A percentile compares a stretch with the other conserved stretches of the same genome.
phyloP scores from a whole-genome alignment of 1,140 invertebrate genomes.

The Drosophila melanica region DNA sequence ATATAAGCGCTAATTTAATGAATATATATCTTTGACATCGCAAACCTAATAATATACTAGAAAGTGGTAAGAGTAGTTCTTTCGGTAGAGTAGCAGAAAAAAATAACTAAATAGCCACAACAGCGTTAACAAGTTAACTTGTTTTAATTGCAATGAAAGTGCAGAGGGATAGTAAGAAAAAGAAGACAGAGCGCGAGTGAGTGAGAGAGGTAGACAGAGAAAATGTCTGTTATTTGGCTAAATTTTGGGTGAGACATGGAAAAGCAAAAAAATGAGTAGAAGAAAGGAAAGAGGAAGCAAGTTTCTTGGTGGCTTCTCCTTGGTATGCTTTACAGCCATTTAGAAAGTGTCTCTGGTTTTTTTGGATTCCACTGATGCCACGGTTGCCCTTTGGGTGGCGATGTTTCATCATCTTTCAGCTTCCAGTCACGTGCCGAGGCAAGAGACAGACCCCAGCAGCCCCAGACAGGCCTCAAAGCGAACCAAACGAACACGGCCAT shows the following conservation, averaged over 20 bases:
- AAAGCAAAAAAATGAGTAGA: not conserved
- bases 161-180: slow-evolving; percentile 5
- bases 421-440: slow-evolving; percentile 66
- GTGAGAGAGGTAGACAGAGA: slow-evolving; percentile 5
- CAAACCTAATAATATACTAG: not conserved
- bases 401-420: slow-evolving; percentile 8
- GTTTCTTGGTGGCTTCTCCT: slow-evolving; percentile 37
- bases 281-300: slow-evolving; percentile 10
- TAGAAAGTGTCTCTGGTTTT: slow-evolving; percentile 51
- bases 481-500: slow-evolving; percentile 19
- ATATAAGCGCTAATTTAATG: not conserved
- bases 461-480: slow-evolving; percentile 24
- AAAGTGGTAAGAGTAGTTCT: not conserved
- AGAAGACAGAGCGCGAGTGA: not conserved
- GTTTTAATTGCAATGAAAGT: slow-evolving; percentile 75
- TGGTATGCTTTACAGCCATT: slow-evolving; percentile 32
- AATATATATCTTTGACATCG: not conserved
- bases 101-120: not conserved
- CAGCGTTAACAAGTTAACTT: slow-evolving; percentile 48
- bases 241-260: slow-evolving; percentile 20
- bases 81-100: not conserved
- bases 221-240: slow-evolving; percentile 43
- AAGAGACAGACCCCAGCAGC: slow-evolving; percentile 51
- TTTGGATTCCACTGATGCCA: slow-evolving; percentile 1
- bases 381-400: slow-evolving; percentile 18